These are phyloP conservation scores for Noctua janthina DNA, from an alignment of 2,888 invertebrate genomes.

Conservation along the genomic window DNA sequence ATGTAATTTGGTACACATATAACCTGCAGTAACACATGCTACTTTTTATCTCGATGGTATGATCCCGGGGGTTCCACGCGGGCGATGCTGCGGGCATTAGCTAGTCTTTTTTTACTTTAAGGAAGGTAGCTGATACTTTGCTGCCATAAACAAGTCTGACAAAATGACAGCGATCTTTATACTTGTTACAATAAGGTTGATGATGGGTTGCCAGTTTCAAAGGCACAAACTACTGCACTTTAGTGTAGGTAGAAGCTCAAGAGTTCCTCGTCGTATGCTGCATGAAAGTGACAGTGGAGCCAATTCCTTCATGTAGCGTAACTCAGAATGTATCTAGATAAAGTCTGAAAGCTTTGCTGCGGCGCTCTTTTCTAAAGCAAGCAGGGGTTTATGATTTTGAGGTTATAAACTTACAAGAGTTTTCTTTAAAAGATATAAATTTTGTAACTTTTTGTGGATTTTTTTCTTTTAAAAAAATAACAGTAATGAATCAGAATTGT, in stretches of 20 bases:
- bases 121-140: background rate
- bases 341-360: constrained; percentile 34
- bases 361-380: constrained; percentile 25
- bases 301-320: constrained; percentile 28
- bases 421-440: background rate
- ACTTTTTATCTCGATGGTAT: background rate
- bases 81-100: background rate
- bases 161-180: background rate
- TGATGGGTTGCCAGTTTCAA: background rate
- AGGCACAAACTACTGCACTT: background rate
- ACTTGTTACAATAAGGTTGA: background rate
- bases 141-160: background rate
- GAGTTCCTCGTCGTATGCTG: constrained; percentile 46
- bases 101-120: background rate
- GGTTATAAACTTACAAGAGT: background rate
- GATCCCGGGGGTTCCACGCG: background rate
- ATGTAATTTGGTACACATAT: background rate
- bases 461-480: background rate
- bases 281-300: constrained; percentile 57
- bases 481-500: too few species aligned
- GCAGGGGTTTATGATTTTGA: background rate
- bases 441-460: background rate
- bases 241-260: constrained; percentile 7
- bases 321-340: constrained; percentile 33
- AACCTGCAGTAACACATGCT: background rate